Percentiles rank a stretch among this genome's conserved stretches.
phyloP scores from a whole-genome alignment of 2,888 invertebrate genomes.

The Agonopterix arenella region DNA sequence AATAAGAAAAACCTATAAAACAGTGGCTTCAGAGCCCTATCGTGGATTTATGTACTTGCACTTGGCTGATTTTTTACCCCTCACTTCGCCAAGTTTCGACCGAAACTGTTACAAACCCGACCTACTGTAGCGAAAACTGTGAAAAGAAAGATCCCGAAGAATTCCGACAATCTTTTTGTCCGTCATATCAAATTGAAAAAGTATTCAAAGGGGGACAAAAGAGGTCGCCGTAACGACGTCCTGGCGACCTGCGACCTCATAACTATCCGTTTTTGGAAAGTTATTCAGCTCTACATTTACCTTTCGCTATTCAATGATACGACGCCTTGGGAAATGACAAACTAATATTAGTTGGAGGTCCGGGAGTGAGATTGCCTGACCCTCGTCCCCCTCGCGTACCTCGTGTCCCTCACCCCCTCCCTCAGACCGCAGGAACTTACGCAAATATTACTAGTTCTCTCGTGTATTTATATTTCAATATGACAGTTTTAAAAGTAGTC shows the following conservation, averaged over 20 bases:
- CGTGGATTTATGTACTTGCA: too few species aligned
- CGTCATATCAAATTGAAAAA: conserved; percentile 34
- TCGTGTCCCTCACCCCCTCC: conserved; percentile 17
- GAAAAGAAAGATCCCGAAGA: conserved; percentile 2
- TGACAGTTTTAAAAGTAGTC: too few species aligned
- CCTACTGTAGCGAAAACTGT: neutral
- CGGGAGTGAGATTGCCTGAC: conserved; percentile 16
- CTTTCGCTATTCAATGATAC: conserved; percentile 27
- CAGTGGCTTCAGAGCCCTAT: too few species aligned
- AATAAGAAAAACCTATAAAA: too few species aligned
- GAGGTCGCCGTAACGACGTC: conserved; percentile 6
- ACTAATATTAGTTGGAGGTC: conserved; percentile 30
- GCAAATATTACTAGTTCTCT: too few species aligned
- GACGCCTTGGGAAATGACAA: conserved; percentile 27
- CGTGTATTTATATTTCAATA: too few species aligned
- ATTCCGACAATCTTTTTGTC: conserved; percentile 9
- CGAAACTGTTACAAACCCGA: too few species aligned
- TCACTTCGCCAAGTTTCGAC: too few species aligned
- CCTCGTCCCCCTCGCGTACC: conserved; percentile 5
- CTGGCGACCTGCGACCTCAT: conserved; percentile 13
- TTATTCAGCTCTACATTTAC: conserved; percentile 21
- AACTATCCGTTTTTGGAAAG: conserved; percentile 19
- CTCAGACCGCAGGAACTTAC: too few species aligned
- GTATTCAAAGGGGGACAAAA: conserved; percentile 25
- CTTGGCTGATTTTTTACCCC: neutral